Conservation (phyloP, 2,113 vertebrate genomes). For the Mus spicilegus region DNA sequence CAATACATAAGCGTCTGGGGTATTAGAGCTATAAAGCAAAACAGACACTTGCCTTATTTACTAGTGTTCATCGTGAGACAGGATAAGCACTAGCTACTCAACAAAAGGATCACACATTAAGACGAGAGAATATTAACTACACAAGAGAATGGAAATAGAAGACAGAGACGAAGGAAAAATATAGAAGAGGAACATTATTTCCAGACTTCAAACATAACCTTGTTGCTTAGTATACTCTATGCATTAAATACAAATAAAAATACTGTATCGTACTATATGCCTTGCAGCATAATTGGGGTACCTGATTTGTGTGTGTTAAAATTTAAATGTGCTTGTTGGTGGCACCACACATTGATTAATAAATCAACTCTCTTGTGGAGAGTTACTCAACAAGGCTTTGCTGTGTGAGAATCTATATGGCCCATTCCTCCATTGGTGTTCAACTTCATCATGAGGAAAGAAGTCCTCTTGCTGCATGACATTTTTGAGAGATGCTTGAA, state of each 20-base stretch:
- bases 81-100: neutral
- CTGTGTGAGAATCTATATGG: neutral
- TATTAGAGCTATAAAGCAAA: neutral
- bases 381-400: slow-evolving; percentile 38
- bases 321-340: slow-evolving; percentile 48
- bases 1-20: neutral
- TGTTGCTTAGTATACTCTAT: neutral
- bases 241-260: neutral
- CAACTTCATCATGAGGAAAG: slow-evolving; percentile 35
- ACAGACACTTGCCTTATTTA: neutral
- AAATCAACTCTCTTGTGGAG: neutral
- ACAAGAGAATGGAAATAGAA: neutral
- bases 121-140: neutral
- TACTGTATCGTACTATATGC: neutral
- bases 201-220: slow-evolving; percentile 20
- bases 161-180: neutral
- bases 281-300: slow-evolving; percentile 52
- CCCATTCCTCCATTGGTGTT: neutral
- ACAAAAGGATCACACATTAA: neutral
- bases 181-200: neutral
- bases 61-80: neutral
- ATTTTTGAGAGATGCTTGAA: slow-evolving; percentile 47
- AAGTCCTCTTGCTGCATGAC: slow-evolving; percentile 14
- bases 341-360: slow-evolving; percentile 56
- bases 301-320: slow-evolving; percentile 34